Percentiles rank a stretch among this genome's conserved stretches.
Conservation (phyloP, 1,140 invertebrate genomes). For the Aphis gossypii region DNA sequence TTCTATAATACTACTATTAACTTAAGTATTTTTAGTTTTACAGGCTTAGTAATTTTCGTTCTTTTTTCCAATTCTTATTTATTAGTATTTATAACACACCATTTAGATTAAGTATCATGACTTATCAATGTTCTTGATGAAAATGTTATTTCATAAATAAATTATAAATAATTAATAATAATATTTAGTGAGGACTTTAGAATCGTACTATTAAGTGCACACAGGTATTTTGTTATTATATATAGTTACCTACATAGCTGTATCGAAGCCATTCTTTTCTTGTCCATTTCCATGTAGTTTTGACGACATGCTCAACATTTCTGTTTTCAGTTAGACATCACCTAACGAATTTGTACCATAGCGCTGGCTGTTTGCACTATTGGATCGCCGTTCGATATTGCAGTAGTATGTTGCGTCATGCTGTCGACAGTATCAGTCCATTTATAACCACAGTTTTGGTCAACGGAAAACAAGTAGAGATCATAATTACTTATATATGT, state of each 20-base stretch:
- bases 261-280: not conserved
- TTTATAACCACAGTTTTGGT: conserved; percentile 97
- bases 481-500: not conserved
- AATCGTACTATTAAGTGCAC: not conserved
- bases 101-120: no score
- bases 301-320: not conserved
- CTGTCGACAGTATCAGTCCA: conserved; percentile 97
- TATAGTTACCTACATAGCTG: not conserved
- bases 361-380: conserved; percentile 85
- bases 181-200: no score
- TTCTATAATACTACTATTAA: no score
- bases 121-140: no score
- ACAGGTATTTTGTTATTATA: not conserved
- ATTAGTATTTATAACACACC: no score
- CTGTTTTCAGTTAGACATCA: conserved; percentile 72
- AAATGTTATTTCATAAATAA: no score
- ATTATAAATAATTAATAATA: no score
- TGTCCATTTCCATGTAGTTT: not conserved
- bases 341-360: conserved; percentile 81
- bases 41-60: no score
- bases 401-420: conserved; percentile 88
- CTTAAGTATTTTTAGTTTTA: no score
- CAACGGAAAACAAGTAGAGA: conserved; percentile 89
- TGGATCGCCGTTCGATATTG: conserved; percentile 96
- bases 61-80: no score